Evolutionary conservation across 2,888 invertebrate genomes (phyloP).

Genomic region (Lapara coniferarum): DNA sequence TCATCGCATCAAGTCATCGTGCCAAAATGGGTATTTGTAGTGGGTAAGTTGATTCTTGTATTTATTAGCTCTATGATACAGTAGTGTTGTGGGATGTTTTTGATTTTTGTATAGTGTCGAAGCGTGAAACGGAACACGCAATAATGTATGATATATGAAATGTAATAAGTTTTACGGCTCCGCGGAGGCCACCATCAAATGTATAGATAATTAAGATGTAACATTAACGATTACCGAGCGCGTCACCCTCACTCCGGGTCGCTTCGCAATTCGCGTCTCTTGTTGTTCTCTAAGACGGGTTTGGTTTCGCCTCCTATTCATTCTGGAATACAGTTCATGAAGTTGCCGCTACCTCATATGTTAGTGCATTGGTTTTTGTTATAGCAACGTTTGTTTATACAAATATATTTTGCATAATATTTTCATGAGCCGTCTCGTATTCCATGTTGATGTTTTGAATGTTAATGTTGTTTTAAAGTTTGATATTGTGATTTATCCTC

Average conservation of each 20-base stretch:
- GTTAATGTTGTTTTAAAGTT: conserved; percentile 9
- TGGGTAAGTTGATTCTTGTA: conserved; percentile 79
- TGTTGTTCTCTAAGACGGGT: background rate
- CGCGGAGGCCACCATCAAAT: conserved; percentile 62
- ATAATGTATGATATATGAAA: conserved; percentile 72
- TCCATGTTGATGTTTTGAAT: background rate
- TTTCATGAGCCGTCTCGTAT: conserved; percentile 14
- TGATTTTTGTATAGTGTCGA: conserved; percentile 82
- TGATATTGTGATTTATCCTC: conserved; percentile 16
- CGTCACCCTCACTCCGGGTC: conserved; percentile 5
- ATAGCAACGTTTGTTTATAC: background rate
- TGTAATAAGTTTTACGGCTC: conserved; percentile 70
- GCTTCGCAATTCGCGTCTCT: conserved; percentile 13
- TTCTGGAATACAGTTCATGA: conserved; percentile 22
- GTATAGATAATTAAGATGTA: conserved; percentile 78
- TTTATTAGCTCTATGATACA: conserved; percentile 77
- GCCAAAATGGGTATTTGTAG: conserved; percentile 69
- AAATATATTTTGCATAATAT: conserved; percentile 18
- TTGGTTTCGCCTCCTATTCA: conserved; percentile 4
- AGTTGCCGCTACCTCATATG: conserved; percentile 26
- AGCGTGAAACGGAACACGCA: conserved; percentile 59
- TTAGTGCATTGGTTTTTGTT: conserved; percentile 16
- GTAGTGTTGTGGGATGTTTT: conserved; percentile 81
- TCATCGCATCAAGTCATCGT: conserved; percentile 61
- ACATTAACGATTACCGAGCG: conserved; percentile 53